Evolutionary conservation across 2,888 invertebrate species (phyloP).

Genomic region (Didymodactylos carnosus): DNA sequence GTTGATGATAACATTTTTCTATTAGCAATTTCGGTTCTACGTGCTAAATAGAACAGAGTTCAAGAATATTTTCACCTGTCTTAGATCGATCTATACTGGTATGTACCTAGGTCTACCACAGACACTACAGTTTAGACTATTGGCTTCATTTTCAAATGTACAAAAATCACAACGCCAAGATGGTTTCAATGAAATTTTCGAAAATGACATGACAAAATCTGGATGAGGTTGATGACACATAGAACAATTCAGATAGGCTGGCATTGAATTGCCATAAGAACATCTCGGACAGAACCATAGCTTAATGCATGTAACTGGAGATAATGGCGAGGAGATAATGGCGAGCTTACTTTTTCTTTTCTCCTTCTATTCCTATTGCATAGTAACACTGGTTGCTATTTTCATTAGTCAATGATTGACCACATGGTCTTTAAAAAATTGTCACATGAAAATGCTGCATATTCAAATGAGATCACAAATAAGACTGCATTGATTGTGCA

Average conservation of each 20-base stretch:
- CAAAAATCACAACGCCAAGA: background rate
- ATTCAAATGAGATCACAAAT: no score
- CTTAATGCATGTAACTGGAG: no score
- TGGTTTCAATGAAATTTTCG: background rate
- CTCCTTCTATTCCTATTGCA: no score
- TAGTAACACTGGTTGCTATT: no score
- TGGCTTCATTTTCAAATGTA: background rate
- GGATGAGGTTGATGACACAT: background rate
- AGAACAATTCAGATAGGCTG: background rate
- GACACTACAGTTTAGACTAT: no score
- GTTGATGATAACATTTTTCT: background rate
- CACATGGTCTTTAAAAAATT: no score
- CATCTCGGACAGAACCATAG: background rate
- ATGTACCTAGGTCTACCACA: background rate
- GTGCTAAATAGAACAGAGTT: background rate
- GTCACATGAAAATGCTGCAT: no score
- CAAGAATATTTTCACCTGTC: background rate
- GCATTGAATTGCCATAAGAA: background rate
- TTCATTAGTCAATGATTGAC: no score
- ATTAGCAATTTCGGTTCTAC: background rate
- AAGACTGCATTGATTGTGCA: no score
- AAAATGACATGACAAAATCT: background rate
- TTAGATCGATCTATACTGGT: background rate
- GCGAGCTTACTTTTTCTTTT: no score
- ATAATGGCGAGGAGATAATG: no score